Percentiles rank a stretch among this genome's conserved stretches.
Conservation (phyloP, 2,888 invertebrate genomes). For the Melinaea menophilus region DNA sequence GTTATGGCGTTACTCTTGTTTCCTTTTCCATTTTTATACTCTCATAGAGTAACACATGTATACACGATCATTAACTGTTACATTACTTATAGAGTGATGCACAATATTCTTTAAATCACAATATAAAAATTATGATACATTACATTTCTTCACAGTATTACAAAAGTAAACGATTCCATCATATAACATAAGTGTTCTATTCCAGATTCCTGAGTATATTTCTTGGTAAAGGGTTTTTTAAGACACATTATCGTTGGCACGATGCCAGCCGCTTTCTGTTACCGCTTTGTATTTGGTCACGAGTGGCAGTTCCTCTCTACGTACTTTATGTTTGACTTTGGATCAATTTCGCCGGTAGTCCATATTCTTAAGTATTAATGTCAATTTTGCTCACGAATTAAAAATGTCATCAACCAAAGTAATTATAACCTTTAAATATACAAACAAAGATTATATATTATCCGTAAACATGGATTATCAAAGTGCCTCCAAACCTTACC, state of each 20-base stretch:
- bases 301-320: conserved; percentile 46
- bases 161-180: conserved; percentile 1
- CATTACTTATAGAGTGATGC: no score
- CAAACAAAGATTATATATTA: no score
- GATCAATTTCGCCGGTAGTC: conserved; percentile 76
- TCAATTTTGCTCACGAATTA: conserved; percentile 82
- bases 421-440: no score
- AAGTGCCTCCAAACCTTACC: no score
- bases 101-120: no score
- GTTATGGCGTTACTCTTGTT: no score
- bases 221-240: conserved; percentile 47
- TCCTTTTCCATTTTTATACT: no score
- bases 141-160: not conserved
- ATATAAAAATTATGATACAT: no score
- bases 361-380: conserved; percentile 79
- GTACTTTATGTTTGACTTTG: conserved; percentile 75
- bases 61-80: no score
- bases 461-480: no score
- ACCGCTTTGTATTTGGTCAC: conserved; percentile 60
- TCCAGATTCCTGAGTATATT: conserved; percentile 50
- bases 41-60: no score
- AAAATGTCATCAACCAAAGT: no score
- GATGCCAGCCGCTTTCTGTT: conserved; percentile 55
- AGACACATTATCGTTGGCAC: conserved; percentile 55
- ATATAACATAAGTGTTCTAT: conserved; percentile 15